These are phyloP conservation scores for Pollenia angustigena DNA, from an alignment of 2,888 invertebrate genomes.

Conservation along the genomic window DNA sequence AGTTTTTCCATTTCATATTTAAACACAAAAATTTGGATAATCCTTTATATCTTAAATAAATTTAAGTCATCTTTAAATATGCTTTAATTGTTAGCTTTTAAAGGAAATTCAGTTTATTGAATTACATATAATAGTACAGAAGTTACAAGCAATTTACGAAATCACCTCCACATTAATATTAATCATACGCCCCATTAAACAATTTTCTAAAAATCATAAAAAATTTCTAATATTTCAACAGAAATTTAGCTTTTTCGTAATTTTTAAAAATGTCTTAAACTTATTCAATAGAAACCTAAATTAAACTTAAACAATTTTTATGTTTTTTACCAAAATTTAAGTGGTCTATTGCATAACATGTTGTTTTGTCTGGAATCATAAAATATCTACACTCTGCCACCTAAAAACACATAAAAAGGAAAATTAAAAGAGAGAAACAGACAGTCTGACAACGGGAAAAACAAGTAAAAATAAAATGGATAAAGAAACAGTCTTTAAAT, in stretches of 20 bases:
- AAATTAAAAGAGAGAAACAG: not conserved
- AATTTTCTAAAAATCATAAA: constrained; percentile 2
- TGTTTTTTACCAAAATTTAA: not conserved
- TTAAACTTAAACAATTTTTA: not conserved
- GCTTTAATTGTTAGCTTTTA: not conserved
- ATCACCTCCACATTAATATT: constrained; percentile 20
- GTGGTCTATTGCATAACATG: constrained; percentile 36
- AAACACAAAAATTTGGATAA: not conserved
- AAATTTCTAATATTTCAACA: too few relatives aligned
- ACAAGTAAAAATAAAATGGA: constrained; percentile 23
- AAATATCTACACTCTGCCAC: constrained; percentile 42
- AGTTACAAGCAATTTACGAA: too few relatives aligned
- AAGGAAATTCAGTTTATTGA: not conserved
- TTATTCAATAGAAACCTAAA: not conserved
- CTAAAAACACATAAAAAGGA: constrained; percentile 45
- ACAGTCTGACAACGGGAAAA: constrained; percentile 23
- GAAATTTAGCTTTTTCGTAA: not conserved
- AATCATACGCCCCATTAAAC: constrained; percentile 25
- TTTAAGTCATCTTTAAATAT: not conserved
- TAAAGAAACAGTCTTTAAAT: constrained; percentile 20
- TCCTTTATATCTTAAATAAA: not conserved
- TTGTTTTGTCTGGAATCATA: not conserved
- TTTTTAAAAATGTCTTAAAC: not conserved
- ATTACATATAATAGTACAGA: too few relatives aligned
- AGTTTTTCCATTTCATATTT: not conserved